phyloP scores from a whole-genome alignment of 2,113 vertebrate species.

The Dipodomys stephensi region DNA sequence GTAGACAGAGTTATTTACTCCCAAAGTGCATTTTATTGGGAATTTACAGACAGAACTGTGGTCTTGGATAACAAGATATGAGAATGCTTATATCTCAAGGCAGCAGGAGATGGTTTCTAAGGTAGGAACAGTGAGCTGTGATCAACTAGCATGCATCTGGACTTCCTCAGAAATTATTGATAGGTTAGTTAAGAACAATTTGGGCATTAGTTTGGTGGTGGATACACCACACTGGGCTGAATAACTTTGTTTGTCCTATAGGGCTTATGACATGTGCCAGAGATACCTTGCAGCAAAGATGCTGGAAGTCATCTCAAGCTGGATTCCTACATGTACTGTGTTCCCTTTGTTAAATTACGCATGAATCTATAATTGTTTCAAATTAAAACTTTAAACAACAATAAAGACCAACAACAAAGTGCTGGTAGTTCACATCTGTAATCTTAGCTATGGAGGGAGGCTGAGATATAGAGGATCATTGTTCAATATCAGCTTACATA shows the following conservation, averaged over 20 bases:
- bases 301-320: not conserved
- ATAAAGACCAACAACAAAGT: not conserved
- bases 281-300: not conserved
- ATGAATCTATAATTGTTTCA: not conserved
- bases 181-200: not conserved
- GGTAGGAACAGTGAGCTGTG: not conserved
- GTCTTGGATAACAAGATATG: not conserved
- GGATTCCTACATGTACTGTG: not conserved
- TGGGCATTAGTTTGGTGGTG: rapidly evolving
- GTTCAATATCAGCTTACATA: too few species aligned
- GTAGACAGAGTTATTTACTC: not conserved
- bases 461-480: too few species aligned
- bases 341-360: not conserved
- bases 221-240: not conserved
- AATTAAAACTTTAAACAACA: slow-evolving; percentile 11
- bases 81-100: not conserved
- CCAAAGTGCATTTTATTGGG: not conserved
- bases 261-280: too few species aligned
- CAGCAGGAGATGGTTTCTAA: not conserved
- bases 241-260: not conserved
- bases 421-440: too few species aligned
- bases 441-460: too few species aligned
- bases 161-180: not conserved
- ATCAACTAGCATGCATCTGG: not conserved
- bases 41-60: not conserved